These are phyloP conservation scores for Cyprinella venusta DNA, from an alignment of 2,797 vertebrate species.

Conservation along the genomic window DNA sequence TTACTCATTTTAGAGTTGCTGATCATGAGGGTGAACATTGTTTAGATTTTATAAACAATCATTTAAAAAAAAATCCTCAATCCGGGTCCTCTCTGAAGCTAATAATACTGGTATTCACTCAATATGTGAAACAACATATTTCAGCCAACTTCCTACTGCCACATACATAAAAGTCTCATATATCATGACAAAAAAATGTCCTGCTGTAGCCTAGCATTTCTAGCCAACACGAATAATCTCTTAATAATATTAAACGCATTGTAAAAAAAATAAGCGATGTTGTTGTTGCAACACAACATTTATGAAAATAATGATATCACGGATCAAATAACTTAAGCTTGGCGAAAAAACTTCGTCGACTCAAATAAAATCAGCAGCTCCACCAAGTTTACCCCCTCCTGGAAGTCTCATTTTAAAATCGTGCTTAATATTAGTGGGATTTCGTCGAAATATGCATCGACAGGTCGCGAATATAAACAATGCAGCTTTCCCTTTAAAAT, in stretches of 20 bases:
- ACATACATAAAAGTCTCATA: conserved; percentile 31
- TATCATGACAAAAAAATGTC: background rate
- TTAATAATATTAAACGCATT: background rate
- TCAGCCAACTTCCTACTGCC: conserved; percentile 34
- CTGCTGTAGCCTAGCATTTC: conserved; percentile 6
- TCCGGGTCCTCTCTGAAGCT: conserved; percentile 32
- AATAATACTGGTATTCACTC: conserved; percentile 23
- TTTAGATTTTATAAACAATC: background rate
- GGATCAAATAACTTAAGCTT: conserved; percentile 2
- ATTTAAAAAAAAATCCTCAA: conserved; percentile 4
- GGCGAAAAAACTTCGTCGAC: conserved; percentile 26
- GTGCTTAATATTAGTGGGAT: conserved; percentile 24
- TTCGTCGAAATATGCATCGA: background rate
- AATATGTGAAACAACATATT: conserved; percentile 10
- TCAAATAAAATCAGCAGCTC: conserved; percentile 64
- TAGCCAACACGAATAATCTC: background rate
- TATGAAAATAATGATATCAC: background rate
- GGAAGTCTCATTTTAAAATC: conserved; percentile 54
- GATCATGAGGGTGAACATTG: background rate
- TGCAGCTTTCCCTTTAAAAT: conserved; percentile 12
- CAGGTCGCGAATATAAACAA: background rate
- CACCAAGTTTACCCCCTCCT: conserved; percentile 61
- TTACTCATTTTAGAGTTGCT: background rate
- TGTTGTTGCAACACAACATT: background rate
- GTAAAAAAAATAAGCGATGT: background rate